Percentiles rank a stretch among this genome's conserved stretches.
Evolutionary conservation across 2,888 invertebrate species (phyloP).

Genomic region (Aleiodes leptofemur): DNA sequence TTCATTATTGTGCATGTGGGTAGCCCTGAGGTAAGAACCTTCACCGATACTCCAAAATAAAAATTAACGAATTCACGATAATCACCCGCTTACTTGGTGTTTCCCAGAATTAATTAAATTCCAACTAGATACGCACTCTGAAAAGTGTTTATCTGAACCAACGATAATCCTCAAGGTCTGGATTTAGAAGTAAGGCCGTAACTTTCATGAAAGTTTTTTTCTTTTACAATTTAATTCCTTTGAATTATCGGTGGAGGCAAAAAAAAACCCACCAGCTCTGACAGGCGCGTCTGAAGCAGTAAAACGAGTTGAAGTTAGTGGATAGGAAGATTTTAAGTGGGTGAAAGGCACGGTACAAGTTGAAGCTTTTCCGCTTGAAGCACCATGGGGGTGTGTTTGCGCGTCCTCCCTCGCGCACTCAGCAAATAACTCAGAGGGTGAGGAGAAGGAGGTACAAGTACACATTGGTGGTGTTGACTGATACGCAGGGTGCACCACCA

Average conservation of each 20-base stretch:
- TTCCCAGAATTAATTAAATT: slow-evolving; percentile 26
- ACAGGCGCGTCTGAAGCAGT: background rate
- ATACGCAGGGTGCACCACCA: slow-evolving; percentile 4
- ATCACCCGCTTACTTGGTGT: slow-evolving; percentile 24
- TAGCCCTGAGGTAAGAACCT: slow-evolving; percentile 17
- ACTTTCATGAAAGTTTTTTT: background rate
- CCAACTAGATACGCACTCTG: slow-evolving; percentile 14
- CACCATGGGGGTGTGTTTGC: slow-evolving; percentile 6
- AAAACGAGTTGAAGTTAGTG: background rate
- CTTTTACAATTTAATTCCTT: no score
- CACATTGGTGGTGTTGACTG: slow-evolving; percentile 2
- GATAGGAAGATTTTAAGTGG: background rate
- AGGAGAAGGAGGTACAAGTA: background rate
- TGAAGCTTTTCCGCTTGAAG: slow-evolving; percentile 27
- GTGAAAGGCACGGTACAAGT: slow-evolving; percentile 26
- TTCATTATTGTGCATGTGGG: slow-evolving; percentile 15
- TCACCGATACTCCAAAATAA: slow-evolving; percentile 2
- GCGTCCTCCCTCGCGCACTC: slow-evolving; percentile 20
- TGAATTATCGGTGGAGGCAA: no score
- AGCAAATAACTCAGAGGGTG: slow-evolving; percentile 18
- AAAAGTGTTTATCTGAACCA: background rate
- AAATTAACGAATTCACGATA: slow-evolving; percentile 24
- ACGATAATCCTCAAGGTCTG: slow-evolving; percentile 23
- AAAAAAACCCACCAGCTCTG: background rate
- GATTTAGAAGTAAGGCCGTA: background rate